These are phyloP conservation scores for Cuculus canorus DNA, from an alignment of 2,797 vertebrate genomes.

Conservation along the genomic window DNA sequence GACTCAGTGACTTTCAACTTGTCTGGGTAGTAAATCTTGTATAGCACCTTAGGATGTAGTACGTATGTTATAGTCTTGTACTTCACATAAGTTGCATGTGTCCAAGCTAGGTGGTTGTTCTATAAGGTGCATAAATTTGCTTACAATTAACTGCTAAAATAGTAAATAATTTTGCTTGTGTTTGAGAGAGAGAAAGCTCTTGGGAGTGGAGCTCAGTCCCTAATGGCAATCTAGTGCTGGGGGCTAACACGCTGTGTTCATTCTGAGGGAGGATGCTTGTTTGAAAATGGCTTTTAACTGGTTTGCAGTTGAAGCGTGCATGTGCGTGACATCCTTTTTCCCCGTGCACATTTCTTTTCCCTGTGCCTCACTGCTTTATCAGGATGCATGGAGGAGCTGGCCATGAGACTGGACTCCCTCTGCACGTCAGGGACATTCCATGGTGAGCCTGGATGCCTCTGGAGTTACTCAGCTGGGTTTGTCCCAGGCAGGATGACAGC, in stretches of 20 bases:
- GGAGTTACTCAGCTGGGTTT: not conserved
- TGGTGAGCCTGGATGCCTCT: slow-evolving; percentile 25
- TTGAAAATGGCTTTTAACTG: not conserved
- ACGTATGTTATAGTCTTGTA: rapidly evolving
- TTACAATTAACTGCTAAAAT: not conserved
- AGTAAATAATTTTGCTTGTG: not conserved
- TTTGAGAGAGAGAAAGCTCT: not conserved
- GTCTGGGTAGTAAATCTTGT: not conserved
- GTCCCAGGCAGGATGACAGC: not conserved
- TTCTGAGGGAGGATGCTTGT: rapidly evolving
- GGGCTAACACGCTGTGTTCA: rapidly evolving
- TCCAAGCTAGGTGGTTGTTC: rapidly evolving
- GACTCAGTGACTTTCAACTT: rapidly evolving
- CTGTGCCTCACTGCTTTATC: not conserved
- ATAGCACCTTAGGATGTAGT: not conserved
- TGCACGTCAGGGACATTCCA: slow-evolving; percentile 12
- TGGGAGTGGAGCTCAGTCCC: rapidly evolving
- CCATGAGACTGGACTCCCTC: not conserved
- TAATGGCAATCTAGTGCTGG: rapidly evolving
- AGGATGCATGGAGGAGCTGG: not conserved
- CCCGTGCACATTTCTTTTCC: rapidly evolving
- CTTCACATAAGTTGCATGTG: rapidly evolving
- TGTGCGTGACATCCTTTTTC: rapidly evolving
- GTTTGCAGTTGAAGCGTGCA: not conserved
- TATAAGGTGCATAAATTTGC: not conserved